Base-by-base conservation (phyloP, 2,113 vertebrate species). In the Colinus virginianus region DNA sequence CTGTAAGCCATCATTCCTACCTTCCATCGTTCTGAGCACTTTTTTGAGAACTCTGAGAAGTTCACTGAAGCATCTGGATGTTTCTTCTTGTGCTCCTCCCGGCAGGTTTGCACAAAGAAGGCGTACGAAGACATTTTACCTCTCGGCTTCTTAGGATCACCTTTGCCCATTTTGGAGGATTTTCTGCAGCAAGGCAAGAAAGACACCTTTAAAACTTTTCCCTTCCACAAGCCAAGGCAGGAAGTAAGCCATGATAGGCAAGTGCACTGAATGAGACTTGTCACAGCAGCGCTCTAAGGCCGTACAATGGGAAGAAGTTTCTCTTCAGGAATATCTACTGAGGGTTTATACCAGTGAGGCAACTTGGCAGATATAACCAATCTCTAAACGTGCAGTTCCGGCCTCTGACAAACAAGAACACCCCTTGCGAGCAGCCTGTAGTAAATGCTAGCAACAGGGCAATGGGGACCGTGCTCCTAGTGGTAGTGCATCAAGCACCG, bases 51-150 rank as follows among this genome's bases (percentile, higher is more conserved):
- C 95, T 99, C 99, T 94, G 99, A 97, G 83, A 99, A 99, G 98
- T 99, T 99, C 94, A 99, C 99, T 66, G 96, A 97, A 11, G 98
- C 98, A 88, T 99, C 99, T 19, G 99, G 99, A 85, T 99, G 99
- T 95, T 99, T 99, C 98, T 99, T 99, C 98, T 99, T 99, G 94
- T 99, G 99, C 96, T 99, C 99, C 97, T 99, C 98, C 92, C 99
- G 96, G 90, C 99, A 99, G 45, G 98, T 99, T 97, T 99, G 99
- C 98, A 99, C 99, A 97, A 99, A 99, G 97, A 98, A 99, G 87
- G 99, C 98, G 66, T 99, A 99, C 1, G 99, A 99, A 98, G 99
- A 99, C 98, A 99, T 99, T 97, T 99, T 99, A 96, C 99, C 99
- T 97, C 98, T 98, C 7, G 99, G 99, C 97, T 99, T 99, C 96